Base-by-base conservation (phyloP, 2,797 vertebrate genomes). In the Momotus momota region DNA sequence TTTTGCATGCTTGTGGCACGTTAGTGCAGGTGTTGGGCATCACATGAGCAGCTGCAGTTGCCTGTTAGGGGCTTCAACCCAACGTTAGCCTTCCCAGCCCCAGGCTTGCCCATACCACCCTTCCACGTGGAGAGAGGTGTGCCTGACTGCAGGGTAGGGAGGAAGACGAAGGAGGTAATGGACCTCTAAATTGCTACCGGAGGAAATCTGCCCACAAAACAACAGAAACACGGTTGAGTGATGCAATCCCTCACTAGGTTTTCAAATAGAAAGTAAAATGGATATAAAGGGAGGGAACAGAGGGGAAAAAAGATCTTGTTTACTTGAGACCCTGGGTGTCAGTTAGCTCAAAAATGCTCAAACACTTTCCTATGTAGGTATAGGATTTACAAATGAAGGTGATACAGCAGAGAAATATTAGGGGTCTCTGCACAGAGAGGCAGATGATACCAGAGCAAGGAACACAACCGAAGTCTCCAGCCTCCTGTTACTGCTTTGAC, bases 11-110 rank as follows among this genome's bases (percentile, higher is more conserved):
- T 46, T 3, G 13, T 0, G 2, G 5, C 23, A 11, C 0, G 1
- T 5, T 72, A 5, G 0, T 1, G 1, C 15, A 1, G 61, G 67
- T 4, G 0, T 21, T 1, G 4, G 12, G 1, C 4, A 3, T 35
- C 52, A 60, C 6, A 2, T 21, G 54, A 73, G 51, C 11, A 19
- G 51, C 35, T 7, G 2, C 0, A 0, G 49, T 70, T 8, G 4
- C 35, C 10, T 0, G 0, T 19, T 35, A 46, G 9, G 45, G 43
- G 16, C 65, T 49, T 54, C 74, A 70, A 11, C 9, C 12, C 33
- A 23, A 57, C 15, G 23, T 8, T 64, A 58, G 13, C 12, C 41
- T 18, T 48, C 62, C 70, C 46, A 14, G 52, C 45, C 31, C 4
- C 2, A 20, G n/a, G 70, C 29, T 61, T 54, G 16, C 4, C 23